phyloP scores from a whole-genome alignment of 2,113 vertebrate species.

The Anoplopoma fimbria region DNA sequence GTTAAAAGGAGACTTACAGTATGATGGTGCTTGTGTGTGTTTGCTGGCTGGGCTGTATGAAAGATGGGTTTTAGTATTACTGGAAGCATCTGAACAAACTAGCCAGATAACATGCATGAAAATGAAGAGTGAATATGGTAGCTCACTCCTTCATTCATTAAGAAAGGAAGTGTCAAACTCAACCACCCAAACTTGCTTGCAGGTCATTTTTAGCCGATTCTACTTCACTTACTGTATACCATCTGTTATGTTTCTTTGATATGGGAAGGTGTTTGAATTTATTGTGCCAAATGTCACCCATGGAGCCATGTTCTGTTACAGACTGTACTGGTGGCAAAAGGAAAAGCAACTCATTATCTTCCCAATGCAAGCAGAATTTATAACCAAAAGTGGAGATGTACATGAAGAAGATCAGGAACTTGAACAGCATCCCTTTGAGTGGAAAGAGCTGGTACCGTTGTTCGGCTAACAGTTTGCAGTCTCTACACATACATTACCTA shows the following conservation, averaged over 20 bases:
- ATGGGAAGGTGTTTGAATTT: constrained; percentile 41
- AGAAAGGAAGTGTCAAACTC: constrained; percentile 34
- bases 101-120: constrained; percentile 60
- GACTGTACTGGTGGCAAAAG: constrained; percentile 28
- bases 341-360: constrained; percentile 22
- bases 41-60: constrained; percentile 30
- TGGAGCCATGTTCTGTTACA: constrained; percentile 32
- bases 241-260: constrained; percentile 43
- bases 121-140: constrained; percentile 46
- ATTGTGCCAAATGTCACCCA: constrained; percentile 73
- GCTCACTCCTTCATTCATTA: constrained; percentile 38
- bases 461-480: constrained; percentile 31
- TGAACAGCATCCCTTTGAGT: background rate
- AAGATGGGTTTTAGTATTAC: constrained; percentile 33
- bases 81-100: constrained; percentile 49
- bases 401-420: constrained; percentile 10
- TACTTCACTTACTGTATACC: constrained; percentile 14
- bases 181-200: background rate
- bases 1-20: constrained; percentile 3
- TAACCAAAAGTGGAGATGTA: constrained; percentile 11
- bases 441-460: background rate
- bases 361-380: constrained; percentile 9
- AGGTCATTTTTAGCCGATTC: constrained; percentile 5
- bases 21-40: constrained; percentile 41
- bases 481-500: constrained; percentile 31